Evolutionary conservation across 2,888 invertebrate species (phyloP).

Genomic region (Gnatocerus cornutus): DNA sequence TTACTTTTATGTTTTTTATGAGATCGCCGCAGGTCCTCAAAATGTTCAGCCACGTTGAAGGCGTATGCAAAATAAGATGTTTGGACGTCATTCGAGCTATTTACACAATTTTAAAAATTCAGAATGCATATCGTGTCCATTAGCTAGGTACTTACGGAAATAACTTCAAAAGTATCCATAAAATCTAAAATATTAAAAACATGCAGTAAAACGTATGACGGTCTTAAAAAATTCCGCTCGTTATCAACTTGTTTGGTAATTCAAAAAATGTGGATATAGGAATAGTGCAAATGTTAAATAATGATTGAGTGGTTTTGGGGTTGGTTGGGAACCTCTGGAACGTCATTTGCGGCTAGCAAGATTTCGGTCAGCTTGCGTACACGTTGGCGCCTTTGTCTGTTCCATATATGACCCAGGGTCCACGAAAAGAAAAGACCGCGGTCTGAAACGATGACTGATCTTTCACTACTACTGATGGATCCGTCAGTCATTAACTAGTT

Average conservation of each 20-base stretch:
- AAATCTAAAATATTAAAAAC: no score
- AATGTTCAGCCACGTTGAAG: constrained; percentile 23
- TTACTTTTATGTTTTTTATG: constrained; percentile 39
- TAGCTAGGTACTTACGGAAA: no score
- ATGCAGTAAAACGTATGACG: no score
- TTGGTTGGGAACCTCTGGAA: constrained; percentile 40
- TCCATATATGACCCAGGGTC: constrained; percentile 40
- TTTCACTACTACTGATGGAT: constrained; percentile 50
- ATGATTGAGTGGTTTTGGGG: no score
- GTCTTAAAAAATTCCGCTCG: no score
- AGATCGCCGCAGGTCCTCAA: constrained; percentile 37
- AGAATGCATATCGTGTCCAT: no score
- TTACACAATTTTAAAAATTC: no score
- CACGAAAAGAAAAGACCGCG: constrained; percentile 39
- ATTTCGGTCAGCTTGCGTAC: constrained; percentile 44
- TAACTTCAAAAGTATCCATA: no score
- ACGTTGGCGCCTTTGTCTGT: constrained; percentile 54
- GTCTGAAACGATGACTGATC: constrained; percentile 47
- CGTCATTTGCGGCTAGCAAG: constrained; percentile 43
- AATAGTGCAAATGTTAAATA: no score
- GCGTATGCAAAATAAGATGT: constrained; percentile 1
- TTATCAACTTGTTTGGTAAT: no score
- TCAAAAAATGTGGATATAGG: no score
- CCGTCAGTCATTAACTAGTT: constrained; percentile 51
- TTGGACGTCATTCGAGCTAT: neutral